Evolutionary conservation across 1,140 invertebrate genomes (phyloP), one percentile per base, ranked within the genome.

Genomic region (Laupala kohalensis): DNA sequence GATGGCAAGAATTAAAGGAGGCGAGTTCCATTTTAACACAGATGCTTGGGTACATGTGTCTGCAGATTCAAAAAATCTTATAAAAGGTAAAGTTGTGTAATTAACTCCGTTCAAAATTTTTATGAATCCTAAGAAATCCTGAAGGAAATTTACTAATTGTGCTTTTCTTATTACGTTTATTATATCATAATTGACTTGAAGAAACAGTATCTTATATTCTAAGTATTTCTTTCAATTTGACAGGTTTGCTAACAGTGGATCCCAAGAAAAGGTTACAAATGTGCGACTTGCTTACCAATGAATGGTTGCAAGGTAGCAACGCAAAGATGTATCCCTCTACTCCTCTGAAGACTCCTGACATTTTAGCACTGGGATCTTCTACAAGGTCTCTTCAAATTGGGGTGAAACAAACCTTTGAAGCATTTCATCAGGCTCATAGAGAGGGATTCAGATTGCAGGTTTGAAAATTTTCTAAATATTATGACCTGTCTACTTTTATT

Each of bases 1-100:
- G 25, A 94, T 95, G 84, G 84, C 88, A 69, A 82, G 90, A 73
- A 95, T 96, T 69, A 88, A 89, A 77, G 84, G 83, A 24, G 93
- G 92, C 19, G 86, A 89, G 74, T 91, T 94, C 76, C 85, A 87
- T 76, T 91, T 95, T 78, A 79, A 85, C 71, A 87, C 87, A 12
- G 80, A 86, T 13, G 84, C 85, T 29, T 95, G 93, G 94, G 81
- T 81, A 6, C 81, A 84, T 71, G 88, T 96, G 23, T 93, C 91
- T 2, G 74, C 81, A 5, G 82, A 86, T 72, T 93, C 92, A 13
- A 94, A 94, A 81, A 82, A 86, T 25, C 84, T 96, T 1, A 90
- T 92, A 19, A 84, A 84, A 80, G 86, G 89, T 85, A 77, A n/a
- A 72, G 28, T n/a, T 53, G 37, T 53, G n/a, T n/a, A n/a, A n/a